Percentiles rank a stretch among this genome's conserved stretches.
Evolutionary conservation across 1,140 invertebrate species (phyloP).

Genomic region (Pomacea maculata): DNA sequence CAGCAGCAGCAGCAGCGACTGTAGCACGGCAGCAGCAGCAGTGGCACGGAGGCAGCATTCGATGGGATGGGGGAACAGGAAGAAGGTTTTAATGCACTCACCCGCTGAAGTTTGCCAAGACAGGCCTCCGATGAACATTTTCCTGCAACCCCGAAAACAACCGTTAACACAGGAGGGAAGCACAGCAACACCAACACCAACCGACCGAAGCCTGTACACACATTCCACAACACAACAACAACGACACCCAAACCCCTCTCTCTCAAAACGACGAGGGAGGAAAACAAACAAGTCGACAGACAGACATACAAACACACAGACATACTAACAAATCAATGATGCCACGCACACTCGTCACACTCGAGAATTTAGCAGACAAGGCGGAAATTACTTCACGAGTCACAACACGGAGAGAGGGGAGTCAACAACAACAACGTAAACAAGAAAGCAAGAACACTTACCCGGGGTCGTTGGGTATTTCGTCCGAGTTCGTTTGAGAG

Average conservation of each 20-base stretch:
- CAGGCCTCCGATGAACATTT: conserved; percentile 99
- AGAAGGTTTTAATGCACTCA: conserved; percentile 66
- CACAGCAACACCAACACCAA: neutral
- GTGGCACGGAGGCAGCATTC: neutral
- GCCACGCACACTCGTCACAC: too few relatives aligned
- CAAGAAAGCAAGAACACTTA: conserved; percentile 34
- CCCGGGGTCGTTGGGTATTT: conserved; percentile 55
- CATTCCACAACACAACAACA: conserved; percentile 21
- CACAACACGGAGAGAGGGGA: too few relatives aligned
- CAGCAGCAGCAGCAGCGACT: neutral
- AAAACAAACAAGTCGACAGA: conserved; percentile 1
- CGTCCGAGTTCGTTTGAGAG: conserved; percentile 43
- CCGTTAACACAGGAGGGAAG: conserved; percentile 15
- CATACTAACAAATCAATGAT: neutral
- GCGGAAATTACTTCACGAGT: too few relatives aligned
- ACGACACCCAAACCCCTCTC: conserved; percentile 4
- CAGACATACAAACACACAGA: conserved; percentile 18
- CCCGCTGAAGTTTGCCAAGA: conserved; percentile 99
- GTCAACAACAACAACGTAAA: too few relatives aligned
- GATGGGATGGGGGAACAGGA: neutral
- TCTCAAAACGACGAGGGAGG: conserved; percentile 18
- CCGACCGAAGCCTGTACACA: conserved; percentile 34
- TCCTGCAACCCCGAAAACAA: conserved; percentile 76
- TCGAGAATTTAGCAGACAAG: too few relatives aligned
- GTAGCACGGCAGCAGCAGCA: neutral